phyloP scores from a whole-genome alignment of 1,140 invertebrate genomes.

The Bombus superbus region DNA sequence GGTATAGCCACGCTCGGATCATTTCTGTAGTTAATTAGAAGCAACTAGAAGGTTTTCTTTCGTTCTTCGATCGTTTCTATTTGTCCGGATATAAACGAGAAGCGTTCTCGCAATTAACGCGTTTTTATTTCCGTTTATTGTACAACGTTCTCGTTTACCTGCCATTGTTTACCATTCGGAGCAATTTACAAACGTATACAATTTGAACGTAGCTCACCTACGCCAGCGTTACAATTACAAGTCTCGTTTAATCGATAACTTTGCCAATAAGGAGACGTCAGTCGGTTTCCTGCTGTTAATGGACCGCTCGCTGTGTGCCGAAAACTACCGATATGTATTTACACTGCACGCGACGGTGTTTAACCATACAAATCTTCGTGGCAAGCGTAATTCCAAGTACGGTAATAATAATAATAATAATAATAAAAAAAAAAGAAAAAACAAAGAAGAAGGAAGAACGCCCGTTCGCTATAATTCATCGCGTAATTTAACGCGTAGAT shows the following conservation, averaged over 20 bases:
- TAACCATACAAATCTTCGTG: neutral
- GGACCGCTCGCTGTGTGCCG: neutral
- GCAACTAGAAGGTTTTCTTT: neutral
- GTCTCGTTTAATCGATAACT: conserved; percentile 36
- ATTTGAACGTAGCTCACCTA: neutral
- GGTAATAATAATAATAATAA: neutral
- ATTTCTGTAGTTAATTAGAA: neutral
- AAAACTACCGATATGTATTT: conserved; percentile 9
- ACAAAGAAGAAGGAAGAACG: too few species aligned
- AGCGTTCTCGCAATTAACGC: neutral
- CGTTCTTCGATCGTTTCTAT: neutral
- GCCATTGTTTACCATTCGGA: neutral
- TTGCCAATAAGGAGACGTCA: conserved; percentile 18
- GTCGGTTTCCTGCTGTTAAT: conserved; percentile 11
- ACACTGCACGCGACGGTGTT: neutral
- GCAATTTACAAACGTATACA: neutral
- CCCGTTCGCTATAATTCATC: neutral
- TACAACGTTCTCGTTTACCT: too few species aligned
- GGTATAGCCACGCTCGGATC: too few species aligned
- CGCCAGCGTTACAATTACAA: conserved; percentile 1
- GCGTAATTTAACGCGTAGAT: neutral
- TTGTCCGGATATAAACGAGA: neutral
- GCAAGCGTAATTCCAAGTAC: too few species aligned
- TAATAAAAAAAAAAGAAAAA: neutral
- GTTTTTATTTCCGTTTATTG: neutral